A percentile compares a stretch with the other conserved stretches of the same genome.
Conservation (phyloP, 1,140 invertebrate species). For the Bombus confusus region DNA sequence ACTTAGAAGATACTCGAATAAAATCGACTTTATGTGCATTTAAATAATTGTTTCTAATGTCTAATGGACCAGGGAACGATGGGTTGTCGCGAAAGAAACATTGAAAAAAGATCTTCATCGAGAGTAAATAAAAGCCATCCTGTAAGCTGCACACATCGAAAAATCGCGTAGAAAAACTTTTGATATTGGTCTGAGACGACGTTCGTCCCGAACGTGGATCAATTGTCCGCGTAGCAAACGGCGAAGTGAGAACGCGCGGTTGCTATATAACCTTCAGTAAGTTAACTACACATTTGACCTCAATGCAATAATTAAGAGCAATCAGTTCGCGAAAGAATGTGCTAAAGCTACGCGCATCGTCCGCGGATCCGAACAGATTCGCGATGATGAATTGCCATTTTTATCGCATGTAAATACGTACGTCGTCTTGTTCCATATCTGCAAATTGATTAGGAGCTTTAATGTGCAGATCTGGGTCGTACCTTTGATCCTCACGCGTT, state of each 20-base stretch:
- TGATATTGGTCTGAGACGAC: background rate
- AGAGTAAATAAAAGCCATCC: too few relatives aligned
- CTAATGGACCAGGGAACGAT: too few relatives aligned
- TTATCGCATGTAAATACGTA: conserved; percentile 2
- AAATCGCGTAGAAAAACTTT: background rate
- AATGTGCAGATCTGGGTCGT: conserved; percentile 38
- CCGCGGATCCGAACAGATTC: conserved; percentile 37
- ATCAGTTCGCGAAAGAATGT: conserved; percentile 69
- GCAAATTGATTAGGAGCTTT: conserved; percentile 59
- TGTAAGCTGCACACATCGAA: too few relatives aligned
- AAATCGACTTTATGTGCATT: too few relatives aligned
- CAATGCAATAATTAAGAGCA: conserved; percentile 76
- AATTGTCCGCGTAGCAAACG: conserved; percentile 36
- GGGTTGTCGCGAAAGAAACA: too few relatives aligned
- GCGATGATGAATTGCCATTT: conserved; percentile 57
- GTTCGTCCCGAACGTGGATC: conserved; percentile 37
- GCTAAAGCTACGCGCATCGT: conserved; percentile 43
- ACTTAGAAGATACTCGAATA: too few relatives aligned
- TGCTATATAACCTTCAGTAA: conserved; percentile 63
- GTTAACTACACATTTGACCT: conserved; percentile 75
- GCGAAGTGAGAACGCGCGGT: conserved; percentile 51
- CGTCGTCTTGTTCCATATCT: conserved; percentile 46
- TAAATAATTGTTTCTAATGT: too few relatives aligned
- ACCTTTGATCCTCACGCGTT: conserved; percentile 10
- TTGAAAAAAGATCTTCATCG: too few relatives aligned